Percentiles rank a stretch among this genome's conserved stretches.
phyloP scores from a whole-genome alignment of 2,888 invertebrate species.

The Aquatica leii region DNA sequence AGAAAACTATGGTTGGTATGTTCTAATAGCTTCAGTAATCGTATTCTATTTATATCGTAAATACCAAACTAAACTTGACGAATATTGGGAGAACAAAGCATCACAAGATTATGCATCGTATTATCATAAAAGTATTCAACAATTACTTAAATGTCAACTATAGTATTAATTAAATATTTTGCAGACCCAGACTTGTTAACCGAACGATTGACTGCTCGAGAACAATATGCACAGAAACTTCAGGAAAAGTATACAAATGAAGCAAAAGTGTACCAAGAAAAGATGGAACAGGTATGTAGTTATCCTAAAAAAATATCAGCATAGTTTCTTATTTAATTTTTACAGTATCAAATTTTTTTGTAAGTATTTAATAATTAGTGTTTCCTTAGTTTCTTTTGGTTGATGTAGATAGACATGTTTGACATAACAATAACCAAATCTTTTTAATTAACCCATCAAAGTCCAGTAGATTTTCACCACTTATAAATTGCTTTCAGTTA shows the following conservation, averaged over 20 bases:
- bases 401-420: too few species aligned
- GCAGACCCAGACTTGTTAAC: constrained; percentile 60
- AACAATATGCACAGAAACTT: constrained; percentile 56
- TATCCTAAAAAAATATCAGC: not conserved
- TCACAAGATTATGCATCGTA: constrained; percentile 59
- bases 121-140: constrained; percentile 60
- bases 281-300: constrained; percentile 55
- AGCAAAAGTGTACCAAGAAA: constrained; percentile 52
- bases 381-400: too few species aligned
- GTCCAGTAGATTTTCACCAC: too few species aligned
- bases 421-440: too few species aligned
- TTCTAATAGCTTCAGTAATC: constrained; percentile 49
- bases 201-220: constrained; percentile 54
- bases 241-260: constrained; percentile 58
- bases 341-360: too few species aligned
- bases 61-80: constrained; percentile 51
- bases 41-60: constrained; percentile 55
- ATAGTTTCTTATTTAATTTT: too few species aligned
- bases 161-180: constrained; percentile 26
- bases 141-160: not conserved
- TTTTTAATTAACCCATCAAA: too few species aligned
- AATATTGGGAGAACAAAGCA: constrained; percentile 53
- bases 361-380: too few species aligned
- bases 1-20: constrained; percentile 58
- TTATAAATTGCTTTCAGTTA: too few species aligned